phyloP scores from a whole-genome alignment of 1,140 invertebrate genomes.

The Drosophila watanabei region DNA sequence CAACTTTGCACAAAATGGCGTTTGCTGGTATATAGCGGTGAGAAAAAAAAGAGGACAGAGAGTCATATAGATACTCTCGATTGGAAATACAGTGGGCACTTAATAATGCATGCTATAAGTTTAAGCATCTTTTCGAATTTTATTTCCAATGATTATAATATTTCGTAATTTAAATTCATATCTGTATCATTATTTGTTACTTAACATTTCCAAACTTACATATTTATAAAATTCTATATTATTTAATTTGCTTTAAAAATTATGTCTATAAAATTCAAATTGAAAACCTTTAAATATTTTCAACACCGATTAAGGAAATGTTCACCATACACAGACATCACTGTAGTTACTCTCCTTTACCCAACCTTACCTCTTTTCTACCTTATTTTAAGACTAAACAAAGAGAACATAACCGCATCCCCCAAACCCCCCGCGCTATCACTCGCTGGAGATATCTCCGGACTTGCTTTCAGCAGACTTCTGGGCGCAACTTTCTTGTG shows the following conservation, averaged over 20 bases:
- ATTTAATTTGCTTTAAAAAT: too few species aligned
- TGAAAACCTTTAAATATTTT: too few species aligned
- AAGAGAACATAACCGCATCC: background rate
- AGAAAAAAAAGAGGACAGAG: slow-evolving; percentile 7
- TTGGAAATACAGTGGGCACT: slow-evolving; percentile 4
- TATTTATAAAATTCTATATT: too few species aligned
- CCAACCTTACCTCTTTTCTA: background rate
- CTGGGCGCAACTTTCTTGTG: slow-evolving; percentile 73
- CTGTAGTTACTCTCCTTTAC: slow-evolving; percentile 1
- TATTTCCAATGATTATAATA: too few species aligned
- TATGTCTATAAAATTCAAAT: too few species aligned
- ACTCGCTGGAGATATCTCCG: slow-evolving; percentile 45
- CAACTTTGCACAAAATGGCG: slow-evolving; percentile 69
- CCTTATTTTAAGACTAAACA: background rate
- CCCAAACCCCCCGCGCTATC: slow-evolving; percentile 41
- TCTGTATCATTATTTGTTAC: too few species aligned
- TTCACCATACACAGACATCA: background rate
- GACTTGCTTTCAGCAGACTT: slow-evolving; percentile 6
- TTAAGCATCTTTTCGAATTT: too few species aligned
- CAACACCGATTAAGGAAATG: background rate
- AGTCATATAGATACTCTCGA: background rate
- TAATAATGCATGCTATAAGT: too few species aligned
- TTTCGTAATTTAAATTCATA: too few species aligned
- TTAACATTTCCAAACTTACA: too few species aligned
- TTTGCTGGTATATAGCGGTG: slow-evolving; percentile 31